Conservation (phyloP, 1,140 invertebrate genomes). For the Aplysia californica region DNA sequence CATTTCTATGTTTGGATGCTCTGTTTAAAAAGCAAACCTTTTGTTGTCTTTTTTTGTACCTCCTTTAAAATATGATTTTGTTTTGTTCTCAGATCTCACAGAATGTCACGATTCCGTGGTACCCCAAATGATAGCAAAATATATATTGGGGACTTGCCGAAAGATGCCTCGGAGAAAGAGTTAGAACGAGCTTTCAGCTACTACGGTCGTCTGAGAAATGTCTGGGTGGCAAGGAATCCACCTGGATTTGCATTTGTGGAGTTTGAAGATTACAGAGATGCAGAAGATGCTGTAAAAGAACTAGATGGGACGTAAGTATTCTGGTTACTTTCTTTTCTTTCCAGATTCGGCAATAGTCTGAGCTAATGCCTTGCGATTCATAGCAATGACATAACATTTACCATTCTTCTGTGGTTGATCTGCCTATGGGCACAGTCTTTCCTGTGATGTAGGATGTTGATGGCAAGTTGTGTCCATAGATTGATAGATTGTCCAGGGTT, state of each 20-base stretch:
- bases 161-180: conserved; percentile 66
- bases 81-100: neutral
- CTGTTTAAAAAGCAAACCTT: too few species aligned
- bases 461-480: too few species aligned
- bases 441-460: too few species aligned
- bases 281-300: conserved; percentile 70
- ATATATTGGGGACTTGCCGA: conserved; percentile 91
- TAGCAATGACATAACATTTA: too few species aligned
- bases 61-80: too few species aligned
- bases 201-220: conserved; percentile 92
- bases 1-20: too few species aligned
- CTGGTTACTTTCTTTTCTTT: neutral
- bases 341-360: too few species aligned
- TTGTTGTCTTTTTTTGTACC: too few species aligned
- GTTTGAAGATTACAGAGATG: conserved; percentile 94
- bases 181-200: conserved; percentile 87
- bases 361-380: too few species aligned
- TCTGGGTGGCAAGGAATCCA: conserved; percentile 93
- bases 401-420: too few species aligned
- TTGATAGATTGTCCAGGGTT: too few species aligned
- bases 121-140: conserved; percentile 85
- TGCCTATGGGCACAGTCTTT: too few species aligned
- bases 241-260: conserved; percentile 93
- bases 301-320: conserved; percentile 58
- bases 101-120: conserved; percentile 42